Evolutionary conservation across 1,140 invertebrate genomes (phyloP).

Genomic region (Agrypnia vestita): DNA sequence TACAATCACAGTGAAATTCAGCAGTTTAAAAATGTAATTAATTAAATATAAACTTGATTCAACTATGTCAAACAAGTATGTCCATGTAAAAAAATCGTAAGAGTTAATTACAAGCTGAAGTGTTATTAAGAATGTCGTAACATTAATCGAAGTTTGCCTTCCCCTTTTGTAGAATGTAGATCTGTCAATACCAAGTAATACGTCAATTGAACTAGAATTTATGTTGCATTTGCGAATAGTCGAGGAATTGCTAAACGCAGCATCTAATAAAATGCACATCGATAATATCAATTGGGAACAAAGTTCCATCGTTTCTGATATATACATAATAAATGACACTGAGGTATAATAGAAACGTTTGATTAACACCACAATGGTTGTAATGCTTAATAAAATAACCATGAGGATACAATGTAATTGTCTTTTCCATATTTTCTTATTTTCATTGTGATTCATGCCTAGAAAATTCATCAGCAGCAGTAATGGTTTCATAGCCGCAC

Average conservation of each 20-base stretch:
- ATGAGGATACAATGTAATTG: background rate
- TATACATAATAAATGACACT: no score
- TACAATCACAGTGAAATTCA: background rate
- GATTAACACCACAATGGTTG: no score
- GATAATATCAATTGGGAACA: no score
- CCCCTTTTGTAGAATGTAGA: background rate
- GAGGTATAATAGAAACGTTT: no score
- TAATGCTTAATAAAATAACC: background rate
- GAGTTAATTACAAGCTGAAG: no score
- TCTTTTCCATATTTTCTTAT: background rate
- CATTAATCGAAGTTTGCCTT: background rate
- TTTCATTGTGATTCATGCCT: background rate
- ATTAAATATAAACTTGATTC: background rate
- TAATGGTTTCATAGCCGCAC: background rate
- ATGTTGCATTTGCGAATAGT: background rate
- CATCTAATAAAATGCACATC: no score
- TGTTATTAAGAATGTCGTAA: background rate
- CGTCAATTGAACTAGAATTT: conserved; percentile 9
- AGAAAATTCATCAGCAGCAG: background rate
- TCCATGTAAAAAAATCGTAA: background rate
- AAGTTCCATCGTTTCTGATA: no score
- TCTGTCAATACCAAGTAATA: background rate
- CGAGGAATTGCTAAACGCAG: background rate
- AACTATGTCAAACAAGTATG: no score
- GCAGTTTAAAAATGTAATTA: background rate